Evolutionary conservation across 2,888 invertebrate genomes (phyloP).

Genomic region (Trichopoda pennipes): DNA sequence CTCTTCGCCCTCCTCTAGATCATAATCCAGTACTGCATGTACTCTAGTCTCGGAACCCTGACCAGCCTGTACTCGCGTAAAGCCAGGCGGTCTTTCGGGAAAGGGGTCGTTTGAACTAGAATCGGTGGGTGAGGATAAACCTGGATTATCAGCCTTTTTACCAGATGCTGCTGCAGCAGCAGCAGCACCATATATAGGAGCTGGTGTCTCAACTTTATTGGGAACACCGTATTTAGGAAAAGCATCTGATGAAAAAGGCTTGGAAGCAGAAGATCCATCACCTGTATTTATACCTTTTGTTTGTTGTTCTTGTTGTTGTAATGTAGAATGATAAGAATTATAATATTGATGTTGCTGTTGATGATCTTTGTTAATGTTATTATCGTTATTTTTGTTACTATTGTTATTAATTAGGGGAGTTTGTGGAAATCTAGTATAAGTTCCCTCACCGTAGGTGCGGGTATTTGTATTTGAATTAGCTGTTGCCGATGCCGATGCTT

Average conservation of each 20-base stretch:
- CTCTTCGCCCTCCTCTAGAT: conserved; percentile 80
- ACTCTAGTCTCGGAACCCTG: conserved; percentile 82
- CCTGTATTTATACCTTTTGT: conserved; percentile 51
- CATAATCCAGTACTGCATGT: conserved; percentile 81
- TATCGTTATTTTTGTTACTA: conserved; percentile 63
- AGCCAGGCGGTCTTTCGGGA: conserved; percentile 84
- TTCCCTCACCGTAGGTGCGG: conserved; percentile 78
- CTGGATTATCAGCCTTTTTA: conserved; percentile 68
- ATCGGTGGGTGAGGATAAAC: conserved; percentile 48
- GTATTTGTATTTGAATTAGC: conserved; percentile 66
- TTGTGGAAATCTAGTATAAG: conserved; percentile 74
- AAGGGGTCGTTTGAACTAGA: conserved; percentile 75
- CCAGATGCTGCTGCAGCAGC: conserved; percentile 67
- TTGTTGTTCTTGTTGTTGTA: conserved; percentile 71
- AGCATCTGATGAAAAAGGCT: conserved; percentile 56
- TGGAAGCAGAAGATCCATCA: conserved; percentile 64
- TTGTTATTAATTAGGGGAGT: conserved; percentile 53
- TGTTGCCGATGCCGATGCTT: conserved; percentile 66
- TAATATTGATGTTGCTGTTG: conserved; percentile 73
- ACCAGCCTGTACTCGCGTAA: conserved; percentile 85
- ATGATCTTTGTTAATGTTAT: conserved; percentile 52
- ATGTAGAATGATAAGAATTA: conserved; percentile 73
- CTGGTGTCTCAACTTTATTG: conserved; percentile 61
- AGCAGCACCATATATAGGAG: conserved; percentile 53
- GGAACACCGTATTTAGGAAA: conserved; percentile 39